These are phyloP conservation scores for Acleris sparsana DNA, from an alignment of 2,888 invertebrate species.

Conservation along the genomic window DNA sequence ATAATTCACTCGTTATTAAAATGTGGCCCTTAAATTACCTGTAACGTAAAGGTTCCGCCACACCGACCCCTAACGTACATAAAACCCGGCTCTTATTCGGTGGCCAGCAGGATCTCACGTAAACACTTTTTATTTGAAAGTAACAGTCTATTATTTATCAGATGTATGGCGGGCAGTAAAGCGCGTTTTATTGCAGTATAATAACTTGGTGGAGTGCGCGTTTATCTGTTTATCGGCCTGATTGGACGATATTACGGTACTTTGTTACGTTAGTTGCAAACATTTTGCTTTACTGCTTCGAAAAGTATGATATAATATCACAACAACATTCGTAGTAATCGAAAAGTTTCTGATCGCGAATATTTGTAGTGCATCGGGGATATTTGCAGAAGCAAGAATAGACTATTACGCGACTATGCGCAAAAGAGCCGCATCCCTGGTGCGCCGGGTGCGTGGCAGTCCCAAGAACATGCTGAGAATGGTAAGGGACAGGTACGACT, in stretches of 20 bases:
- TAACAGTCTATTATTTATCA: slow-evolving; percentile 61
- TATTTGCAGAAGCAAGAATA: too few relatives aligned
- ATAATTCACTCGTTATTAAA: neutral
- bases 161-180: slow-evolving; percentile 53
- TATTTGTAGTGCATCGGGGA: too few relatives aligned
- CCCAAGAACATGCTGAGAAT: too few relatives aligned
- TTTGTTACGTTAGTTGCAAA: neutral
- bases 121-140: slow-evolving; percentile 69
- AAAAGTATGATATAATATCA: neutral
- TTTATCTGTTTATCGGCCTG: slow-evolving; percentile 69
- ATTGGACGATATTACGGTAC: slow-evolving; percentile 7
- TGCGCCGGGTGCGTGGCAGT: too few relatives aligned
- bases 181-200: slow-evolving; percentile 69
- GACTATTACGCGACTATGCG: too few relatives aligned
- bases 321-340: neutral
- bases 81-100: slow-evolving; percentile 44
- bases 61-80: slow-evolving; percentile 42
- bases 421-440: too few relatives aligned
- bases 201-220: slow-evolving; percentile 73
- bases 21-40: neutral
- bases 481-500: too few relatives aligned
- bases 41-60: neutral
- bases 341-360: neutral
- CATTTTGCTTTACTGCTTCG: neutral
- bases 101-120: slow-evolving; percentile 51